Evolutionary conservation across 1,140 invertebrate species (phyloP), one percentile per base, ranked within the genome.

Genomic region (Hestina assimilis): DNA sequence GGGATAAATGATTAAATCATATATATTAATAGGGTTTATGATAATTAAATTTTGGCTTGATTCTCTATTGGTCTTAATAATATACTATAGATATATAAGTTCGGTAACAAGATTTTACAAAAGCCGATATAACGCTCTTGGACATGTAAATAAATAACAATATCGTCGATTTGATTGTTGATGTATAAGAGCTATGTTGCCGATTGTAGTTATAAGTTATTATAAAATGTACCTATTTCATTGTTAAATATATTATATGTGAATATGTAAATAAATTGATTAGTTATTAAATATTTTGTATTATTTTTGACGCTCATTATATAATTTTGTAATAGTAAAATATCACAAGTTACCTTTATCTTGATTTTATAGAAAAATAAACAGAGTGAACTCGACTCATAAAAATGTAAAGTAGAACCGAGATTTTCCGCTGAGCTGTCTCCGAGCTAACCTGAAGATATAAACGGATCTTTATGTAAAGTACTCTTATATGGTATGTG

Each of bases 261-360:
- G 79, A 83, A 85, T 85, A 85, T 83, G 79, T 85, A 85, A 83
- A 83, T 85, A 85, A 81, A 85, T 75, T 72, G 55, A 76, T 78
- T 84, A 81, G 75, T 84, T 82, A 79, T 72, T 69, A 63, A 33
- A 31, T 31, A 21, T 12, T 31, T 63, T 60, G 45, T 75, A 66
- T 72, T 29, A 62, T 67, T 72, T n/a, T n/a, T n/a, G n/a, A n/a
- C n/a, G n/a, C n/a, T n/a, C n/a, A n/a, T n/a, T n/a, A n/a, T n/a
- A n/a, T n/a, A n/a, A n/a, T n/a, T n/a, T n/a, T n/a, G n/a, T n/a
- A n/a, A n/a, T n/a, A n/a, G n/a, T n/a, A n/a, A n/a, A 28, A 28
- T 28, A 6, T n/a, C n/a, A 11, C 4, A 9, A 31, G 29, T 31
- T 9, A 9, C 4, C 31, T n/a, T n/a, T 62, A 40, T 19, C 60